Evolutionary conservation across 2,797 vertebrate species (phyloP).

Genomic region (Austrolebias charrua): DNA sequence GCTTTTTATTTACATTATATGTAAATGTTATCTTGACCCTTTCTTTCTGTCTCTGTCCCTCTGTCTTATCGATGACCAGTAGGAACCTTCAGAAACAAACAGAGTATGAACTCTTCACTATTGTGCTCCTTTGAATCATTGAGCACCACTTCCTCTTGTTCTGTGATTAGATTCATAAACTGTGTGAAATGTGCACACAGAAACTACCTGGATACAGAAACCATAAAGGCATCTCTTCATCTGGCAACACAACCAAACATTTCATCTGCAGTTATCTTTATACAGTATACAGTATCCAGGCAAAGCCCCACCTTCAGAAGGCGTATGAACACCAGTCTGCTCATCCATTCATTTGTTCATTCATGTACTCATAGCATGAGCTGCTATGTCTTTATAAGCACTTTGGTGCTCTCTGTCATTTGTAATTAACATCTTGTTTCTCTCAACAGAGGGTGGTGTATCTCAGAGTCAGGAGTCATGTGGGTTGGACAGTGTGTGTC

Average conservation of each 20-base stretch:
- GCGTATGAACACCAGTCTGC: constrained; percentile 48
- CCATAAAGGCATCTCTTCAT: constrained; percentile 62
- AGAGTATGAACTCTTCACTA: constrained; percentile 80
- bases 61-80: constrained; percentile 67
- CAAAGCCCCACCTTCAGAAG: constrained; percentile 38
- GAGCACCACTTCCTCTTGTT: constrained; percentile 50
- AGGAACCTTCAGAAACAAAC: constrained; percentile 89
- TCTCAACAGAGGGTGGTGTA: constrained; percentile 82
- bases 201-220: constrained; percentile 28
- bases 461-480: constrained; percentile 88
- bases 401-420: not conserved
- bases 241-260: constrained; percentile 46
- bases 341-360: constrained; percentile 54
- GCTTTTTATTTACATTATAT: constrained; percentile 7
- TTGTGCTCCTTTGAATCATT: constrained; percentile 68
- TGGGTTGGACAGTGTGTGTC: constrained; percentile 89
- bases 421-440: constrained; percentile 33
- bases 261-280: constrained; percentile 38
- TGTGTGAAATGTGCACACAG: constrained; percentile 35
- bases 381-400: not conserved
- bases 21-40: constrained; percentile 46
- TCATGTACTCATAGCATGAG: constrained; percentile 9
- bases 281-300: constrained; percentile 5
- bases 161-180: constrained; percentile 47
- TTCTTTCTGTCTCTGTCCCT: constrained; percentile 57